A percentile compares a stretch with the other conserved stretches of the same genome.
phyloP scores from a whole-genome alignment of 2,888 invertebrate genomes.

The Dugesia japonica region DNA sequence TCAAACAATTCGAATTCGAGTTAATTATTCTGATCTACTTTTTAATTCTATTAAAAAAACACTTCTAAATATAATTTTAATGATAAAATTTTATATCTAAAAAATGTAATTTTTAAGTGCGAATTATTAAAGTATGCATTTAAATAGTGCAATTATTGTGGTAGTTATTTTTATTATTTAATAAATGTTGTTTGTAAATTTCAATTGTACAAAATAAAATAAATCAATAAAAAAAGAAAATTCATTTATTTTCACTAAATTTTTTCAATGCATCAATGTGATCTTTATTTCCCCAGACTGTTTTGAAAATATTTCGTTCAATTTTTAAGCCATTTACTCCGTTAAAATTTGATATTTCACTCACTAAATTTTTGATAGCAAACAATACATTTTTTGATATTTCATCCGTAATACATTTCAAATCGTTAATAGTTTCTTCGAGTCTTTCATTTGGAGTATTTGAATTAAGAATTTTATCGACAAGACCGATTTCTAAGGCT shows the following conservation, averaged over 20 bases:
- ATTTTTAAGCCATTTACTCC: background rate
- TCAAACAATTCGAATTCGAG: conserved; percentile 20
- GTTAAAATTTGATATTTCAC: background rate
- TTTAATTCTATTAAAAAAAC: background rate
- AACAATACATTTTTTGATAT: background rate
- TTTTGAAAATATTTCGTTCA: background rate
- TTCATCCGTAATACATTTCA: background rate
- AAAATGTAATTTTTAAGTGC: conserved; percentile 17
- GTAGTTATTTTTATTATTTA: conserved; percentile 14
- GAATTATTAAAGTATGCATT: conserved; percentile 17
- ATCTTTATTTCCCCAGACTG: conserved; percentile 1
- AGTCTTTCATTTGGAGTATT: background rate
- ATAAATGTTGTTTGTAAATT: conserved; percentile 20
- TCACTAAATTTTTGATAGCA: background rate
- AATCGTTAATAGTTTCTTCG: background rate
- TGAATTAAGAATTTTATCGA: background rate
- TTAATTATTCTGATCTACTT: conserved; percentile 20
- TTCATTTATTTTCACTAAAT: background rate
- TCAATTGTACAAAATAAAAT: background rate
- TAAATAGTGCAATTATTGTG: conserved; percentile 10
- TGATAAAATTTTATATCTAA: conserved; percentile 14
- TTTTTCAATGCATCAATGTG: background rate
- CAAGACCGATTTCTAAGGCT: background rate
- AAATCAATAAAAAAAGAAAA: background rate
- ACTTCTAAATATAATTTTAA: conserved; percentile 13